A percentile compares a stretch with the other conserved stretches of the same genome.
These are phyloP conservation scores for Metopia argyrocephala DNA, from an alignment of 2,888 invertebrate genomes.

Conservation along the genomic window DNA sequence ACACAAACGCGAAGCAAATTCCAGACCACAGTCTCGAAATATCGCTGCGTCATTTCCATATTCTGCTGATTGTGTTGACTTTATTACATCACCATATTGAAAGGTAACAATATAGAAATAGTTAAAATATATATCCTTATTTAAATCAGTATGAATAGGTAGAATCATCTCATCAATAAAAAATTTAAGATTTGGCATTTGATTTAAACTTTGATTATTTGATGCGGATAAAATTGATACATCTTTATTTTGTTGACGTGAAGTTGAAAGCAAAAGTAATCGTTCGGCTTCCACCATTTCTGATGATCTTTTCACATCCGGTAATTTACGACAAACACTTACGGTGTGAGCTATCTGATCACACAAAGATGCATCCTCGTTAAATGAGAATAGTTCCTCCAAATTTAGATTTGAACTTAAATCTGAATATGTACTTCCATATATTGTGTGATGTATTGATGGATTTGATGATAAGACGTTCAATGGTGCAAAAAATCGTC, in stretches of 20 bases:
- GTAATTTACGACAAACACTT: slow-evolving; percentile 78
- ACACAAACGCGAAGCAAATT: slow-evolving; percentile 68
- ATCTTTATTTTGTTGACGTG: slow-evolving; percentile 65
- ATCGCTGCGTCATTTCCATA: slow-evolving; percentile 71
- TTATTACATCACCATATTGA: slow-evolving; percentile 73
- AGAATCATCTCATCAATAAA: slow-evolving; percentile 73
- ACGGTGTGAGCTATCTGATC: slow-evolving; percentile 79
- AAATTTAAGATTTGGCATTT: slow-evolving; percentile 60
- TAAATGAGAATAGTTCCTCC: slow-evolving; percentile 69
- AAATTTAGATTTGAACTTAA: slow-evolving; percentile 67
- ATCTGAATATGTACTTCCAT: not conserved
- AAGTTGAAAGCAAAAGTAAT: slow-evolving; percentile 77
- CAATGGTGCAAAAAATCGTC: slow-evolving; percentile 69
- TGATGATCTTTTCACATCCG: slow-evolving; percentile 78
- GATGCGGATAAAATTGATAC: not conserved
- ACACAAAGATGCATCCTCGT: slow-evolving; percentile 69
- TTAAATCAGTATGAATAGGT: slow-evolving; percentile 71
- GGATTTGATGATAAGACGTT: slow-evolving; percentile 51
- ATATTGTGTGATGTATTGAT: slow-evolving; percentile 11
- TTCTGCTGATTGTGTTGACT: slow-evolving; percentile 76
- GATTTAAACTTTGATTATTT: slow-evolving; percentile 3
- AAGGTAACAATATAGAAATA: slow-evolving; percentile 77
- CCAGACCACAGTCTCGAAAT: slow-evolving; percentile 75
- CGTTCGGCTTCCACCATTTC: slow-evolving; percentile 80
- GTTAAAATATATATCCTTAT: slow-evolving; percentile 76